phyloP scores from a whole-genome alignment of 1,140 invertebrate genomes.

The Dendroctonus valens region DNA sequence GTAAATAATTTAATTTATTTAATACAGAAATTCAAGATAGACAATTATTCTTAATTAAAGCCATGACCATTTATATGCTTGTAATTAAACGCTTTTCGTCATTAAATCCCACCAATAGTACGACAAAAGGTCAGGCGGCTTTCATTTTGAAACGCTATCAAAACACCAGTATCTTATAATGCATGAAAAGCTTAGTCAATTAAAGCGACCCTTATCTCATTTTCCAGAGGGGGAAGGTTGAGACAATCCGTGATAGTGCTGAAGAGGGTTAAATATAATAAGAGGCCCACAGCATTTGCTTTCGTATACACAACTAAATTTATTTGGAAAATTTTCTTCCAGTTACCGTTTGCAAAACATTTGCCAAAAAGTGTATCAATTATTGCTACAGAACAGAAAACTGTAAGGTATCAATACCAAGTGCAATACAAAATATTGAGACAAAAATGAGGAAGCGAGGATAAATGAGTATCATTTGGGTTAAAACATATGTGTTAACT shows the following conservation, averaged over 20 bases:
- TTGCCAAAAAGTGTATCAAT: too few species aligned
- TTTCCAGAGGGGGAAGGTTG: conserved; percentile 7
- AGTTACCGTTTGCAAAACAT: too few species aligned
- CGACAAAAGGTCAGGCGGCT: conserved; percentile 20
- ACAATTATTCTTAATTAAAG: conserved; percentile 19
- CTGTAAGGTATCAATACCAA: too few species aligned
- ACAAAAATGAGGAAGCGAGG: too few species aligned
- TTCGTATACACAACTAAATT: too few species aligned
- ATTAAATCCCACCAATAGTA: conserved; percentile 22
- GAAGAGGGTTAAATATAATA: neutral
- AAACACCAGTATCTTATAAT: conserved; percentile 29
- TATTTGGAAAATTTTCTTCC: too few species aligned
- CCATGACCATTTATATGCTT: conserved; percentile 15
- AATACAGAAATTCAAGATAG: neutral
- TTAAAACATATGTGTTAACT: too few species aligned
- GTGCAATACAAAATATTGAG: too few species aligned
- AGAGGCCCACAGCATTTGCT: too few species aligned
- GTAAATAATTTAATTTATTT: too few species aligned
- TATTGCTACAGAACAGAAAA: too few species aligned
- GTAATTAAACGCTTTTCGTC: conserved; percentile 22
- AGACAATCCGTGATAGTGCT: conserved; percentile 9
- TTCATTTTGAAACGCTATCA: conserved; percentile 27
- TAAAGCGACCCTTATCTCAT: conserved; percentile 31
- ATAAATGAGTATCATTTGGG: too few species aligned
- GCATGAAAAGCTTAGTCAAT: conserved; percentile 21